Evolutionary conservation across 2,888 invertebrate species (phyloP).

Genomic region (Gibbula magus): DNA sequence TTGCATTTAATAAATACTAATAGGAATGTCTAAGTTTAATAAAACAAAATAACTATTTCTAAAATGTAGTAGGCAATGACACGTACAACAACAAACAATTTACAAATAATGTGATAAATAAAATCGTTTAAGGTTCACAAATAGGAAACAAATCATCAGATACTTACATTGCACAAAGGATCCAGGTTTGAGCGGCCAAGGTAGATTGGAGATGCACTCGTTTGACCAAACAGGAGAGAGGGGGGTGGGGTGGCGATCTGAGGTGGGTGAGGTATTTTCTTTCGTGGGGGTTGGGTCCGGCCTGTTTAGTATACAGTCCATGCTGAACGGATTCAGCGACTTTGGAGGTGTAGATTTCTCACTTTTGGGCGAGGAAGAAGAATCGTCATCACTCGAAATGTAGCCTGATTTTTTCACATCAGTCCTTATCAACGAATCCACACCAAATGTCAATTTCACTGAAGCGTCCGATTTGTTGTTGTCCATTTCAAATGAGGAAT

Average conservation of each 20-base stretch:
- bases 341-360: neutral
- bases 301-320: slow-evolving; percentile 28
- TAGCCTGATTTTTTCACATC: neutral
- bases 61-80: no score
- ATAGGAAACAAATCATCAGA: neutral
- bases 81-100: neutral
- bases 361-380: neutral
- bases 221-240: slow-evolving; percentile 7
- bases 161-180: slow-evolving; percentile 11
- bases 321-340: slow-evolving; percentile 20
- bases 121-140: no score
- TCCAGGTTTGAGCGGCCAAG: slow-evolving; percentile 21
- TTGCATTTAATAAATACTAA: no score
- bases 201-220: slow-evolving; percentile 24
- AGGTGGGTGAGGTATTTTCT: slow-evolving; percentile 9
- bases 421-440: slow-evolving; percentile 23
- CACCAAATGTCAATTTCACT: slow-evolving; percentile 26
- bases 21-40: no score
- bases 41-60: no score
- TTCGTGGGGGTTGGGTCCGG: slow-evolving; percentile 6
- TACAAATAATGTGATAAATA: no score
- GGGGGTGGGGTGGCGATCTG: neutral
- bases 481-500: neutral
- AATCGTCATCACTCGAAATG: neutral
- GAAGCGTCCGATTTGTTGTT: neutral